A percentile compares a stretch with the other conserved stretches of the same genome.
Conservation (phyloP, 2,888 invertebrate genomes). For the Agonopterix alstromeriana region DNA sequence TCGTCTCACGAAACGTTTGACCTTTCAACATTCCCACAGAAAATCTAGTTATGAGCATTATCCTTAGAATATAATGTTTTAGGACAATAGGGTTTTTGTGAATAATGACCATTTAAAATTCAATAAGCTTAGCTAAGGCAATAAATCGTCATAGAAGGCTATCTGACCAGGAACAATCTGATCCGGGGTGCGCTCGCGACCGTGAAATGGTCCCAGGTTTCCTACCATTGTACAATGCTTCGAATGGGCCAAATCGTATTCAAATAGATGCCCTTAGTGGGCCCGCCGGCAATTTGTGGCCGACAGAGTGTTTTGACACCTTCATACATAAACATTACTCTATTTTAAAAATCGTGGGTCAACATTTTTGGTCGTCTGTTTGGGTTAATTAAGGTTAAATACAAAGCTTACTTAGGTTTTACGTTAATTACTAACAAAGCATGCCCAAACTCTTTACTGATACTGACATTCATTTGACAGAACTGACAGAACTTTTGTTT, state of each 20-base stretch:
- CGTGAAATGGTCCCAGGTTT: constrained; percentile 17
- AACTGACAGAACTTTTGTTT: too few relatives aligned
- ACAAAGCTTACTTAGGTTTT: too few relatives aligned
- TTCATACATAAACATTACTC: constrained; percentile 67
- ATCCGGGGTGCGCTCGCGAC: constrained; percentile 47
- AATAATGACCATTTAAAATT: constrained; percentile 64
- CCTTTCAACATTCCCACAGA: constrained; percentile 15
- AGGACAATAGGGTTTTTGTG: constrained; percentile 49
- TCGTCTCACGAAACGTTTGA: constrained; percentile 31
- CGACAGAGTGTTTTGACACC: constrained; percentile 64
- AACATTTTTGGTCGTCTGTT: too few relatives aligned
- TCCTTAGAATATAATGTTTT: constrained; percentile 16
- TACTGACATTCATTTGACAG: too few relatives aligned
- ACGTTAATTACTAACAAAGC: too few relatives aligned
- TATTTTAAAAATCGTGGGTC: constrained; percentile 24
- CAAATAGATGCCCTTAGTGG: constrained; percentile 64
- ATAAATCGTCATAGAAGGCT: constrained; percentile 74
- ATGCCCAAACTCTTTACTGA: too few relatives aligned
- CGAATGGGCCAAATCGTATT: constrained; percentile 48
- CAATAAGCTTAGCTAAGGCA: constrained; percentile 53
- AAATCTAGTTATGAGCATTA: constrained; percentile 17
- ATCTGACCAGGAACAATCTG: constrained; percentile 65
- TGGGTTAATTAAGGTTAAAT: too few relatives aligned
- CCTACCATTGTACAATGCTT: constrained; percentile 36
- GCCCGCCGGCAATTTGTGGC: constrained; percentile 60